Percentiles rank a stretch among this genome's conserved stretches.
Conservation (phyloP, 2,888 invertebrate genomes). For the Leptopilina myrica region DNA sequence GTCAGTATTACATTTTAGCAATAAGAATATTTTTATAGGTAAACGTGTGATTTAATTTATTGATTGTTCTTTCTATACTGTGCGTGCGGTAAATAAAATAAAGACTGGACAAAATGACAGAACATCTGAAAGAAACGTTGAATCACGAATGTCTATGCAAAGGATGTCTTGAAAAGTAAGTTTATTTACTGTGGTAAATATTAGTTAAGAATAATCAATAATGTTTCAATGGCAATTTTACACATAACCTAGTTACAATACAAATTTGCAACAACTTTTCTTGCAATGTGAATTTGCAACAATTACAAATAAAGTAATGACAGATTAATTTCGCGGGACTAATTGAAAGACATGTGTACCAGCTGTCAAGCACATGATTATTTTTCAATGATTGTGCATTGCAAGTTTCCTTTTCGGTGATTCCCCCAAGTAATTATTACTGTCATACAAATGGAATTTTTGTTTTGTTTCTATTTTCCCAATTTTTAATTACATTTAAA, state of each 20-base stretch:
- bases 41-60: not conserved
- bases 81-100: not conserved
- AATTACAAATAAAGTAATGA: too few species aligned
- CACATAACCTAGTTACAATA: too few species aligned
- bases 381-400: not conserved
- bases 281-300: too few species aligned
- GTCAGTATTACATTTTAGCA: too few species aligned
- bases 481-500: not conserved
- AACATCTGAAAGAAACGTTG: not conserved
- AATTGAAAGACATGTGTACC: not conserved
- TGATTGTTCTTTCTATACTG: not conserved
- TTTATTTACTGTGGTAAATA: not conserved
- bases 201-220: too few species aligned
- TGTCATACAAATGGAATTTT: too few species aligned
- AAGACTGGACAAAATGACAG: not conserved
- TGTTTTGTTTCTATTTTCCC: not conserved
- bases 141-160: slow-evolving; percentile 31
- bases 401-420: not conserved
- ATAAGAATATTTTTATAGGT: too few species aligned
- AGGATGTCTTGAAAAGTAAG: slow-evolving; percentile 47
- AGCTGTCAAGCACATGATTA: not conserved
- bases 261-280: too few species aligned
- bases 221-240: too few species aligned
- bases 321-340: not conserved
- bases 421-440: not conserved